A percentile compares a stretch with the other conserved stretches of the same genome.
Evolutionary conservation across 2,113 vertebrate genomes (phyloP).

Genomic region (Mesoclemmys tuberculata): DNA sequence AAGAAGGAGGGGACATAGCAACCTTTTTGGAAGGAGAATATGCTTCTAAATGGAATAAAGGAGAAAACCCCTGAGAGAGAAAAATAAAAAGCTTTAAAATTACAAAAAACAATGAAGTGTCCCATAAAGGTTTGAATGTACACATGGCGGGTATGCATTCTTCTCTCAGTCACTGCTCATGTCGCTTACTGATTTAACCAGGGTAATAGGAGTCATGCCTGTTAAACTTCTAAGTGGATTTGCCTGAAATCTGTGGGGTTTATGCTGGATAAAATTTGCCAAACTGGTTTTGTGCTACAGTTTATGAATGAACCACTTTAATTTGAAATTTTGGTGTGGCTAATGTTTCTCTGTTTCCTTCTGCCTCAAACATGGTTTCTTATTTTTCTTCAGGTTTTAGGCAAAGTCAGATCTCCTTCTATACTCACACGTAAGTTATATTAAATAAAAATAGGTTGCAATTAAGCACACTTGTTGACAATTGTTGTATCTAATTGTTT

Average conservation of each 20-base stretch:
- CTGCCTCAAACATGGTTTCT: background rate
- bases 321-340: accelerated
- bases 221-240: background rate
- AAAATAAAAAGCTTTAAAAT: background rate
- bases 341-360: background rate
- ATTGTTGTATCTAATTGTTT: background rate
- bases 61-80: background rate
- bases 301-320: background rate
- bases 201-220: background rate
- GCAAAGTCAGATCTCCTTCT: background rate
- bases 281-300: background rate
- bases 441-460: background rate
- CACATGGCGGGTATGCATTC: accelerated
- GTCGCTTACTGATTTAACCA: background rate
- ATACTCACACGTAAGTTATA: accelerated
- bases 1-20: background rate
- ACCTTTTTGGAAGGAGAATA: background rate
- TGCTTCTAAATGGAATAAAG: background rate
- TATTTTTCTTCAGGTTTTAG: background rate
- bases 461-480: background rate
- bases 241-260: background rate
- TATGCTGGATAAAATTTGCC: background rate
- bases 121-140: background rate
- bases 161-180: background rate
- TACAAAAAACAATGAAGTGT: background rate